Evolutionary conservation across 1,140 invertebrate genomes (phyloP), one percentile per base, ranked within the genome.

Genomic region (Belonocnema kinseyi): DNA sequence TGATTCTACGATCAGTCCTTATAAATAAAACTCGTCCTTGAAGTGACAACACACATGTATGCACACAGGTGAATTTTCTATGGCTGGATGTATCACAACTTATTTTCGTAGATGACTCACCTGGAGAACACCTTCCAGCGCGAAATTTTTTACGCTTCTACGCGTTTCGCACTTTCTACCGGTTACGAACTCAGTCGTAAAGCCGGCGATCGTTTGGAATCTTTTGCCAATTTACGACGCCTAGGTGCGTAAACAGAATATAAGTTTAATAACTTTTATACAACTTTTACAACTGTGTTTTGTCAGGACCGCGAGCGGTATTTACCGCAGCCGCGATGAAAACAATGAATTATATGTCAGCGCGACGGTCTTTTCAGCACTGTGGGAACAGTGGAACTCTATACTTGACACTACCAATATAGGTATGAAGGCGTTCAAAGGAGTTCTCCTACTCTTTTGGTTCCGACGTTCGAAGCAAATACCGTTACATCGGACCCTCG

Each of bases 81-180:
- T 6, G 11, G 17, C 8, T 54, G 12, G 16, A 13, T 12, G 12
- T 71, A 72, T 75, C 50, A 61, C 52, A 13, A 17, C 61, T 61
- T 80, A 80, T 80, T 80, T 80, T 77, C 19, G 53, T 58, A 21
- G 54, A 73, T 80, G 79, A 80, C 79, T 80, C 79, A 80, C 79
- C 79, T 76, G 75, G 51, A 56, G 58, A 51, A 79, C 71, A 56
- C 72, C 73, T 66, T 73, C 26, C 17, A 51, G 50, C 73, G 50
- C 21, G 26, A 33, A 54, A 76, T 76, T 73, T 75, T 79, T 72
- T 50, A 21, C 46, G 73, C 17, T 58, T 66, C 17, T 46, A 19
- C 54, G 26, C 46, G 14, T 66, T 26, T 40, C 72, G 33, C 61
- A 66, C 61, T 66, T 66, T 66, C 61, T 66, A 66, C 33, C 61